A percentile compares a stretch with the other conserved stretches of the same genome.
phyloP scores from a whole-genome alignment of 2,888 invertebrate species.

The Campoletis raptor region DNA sequence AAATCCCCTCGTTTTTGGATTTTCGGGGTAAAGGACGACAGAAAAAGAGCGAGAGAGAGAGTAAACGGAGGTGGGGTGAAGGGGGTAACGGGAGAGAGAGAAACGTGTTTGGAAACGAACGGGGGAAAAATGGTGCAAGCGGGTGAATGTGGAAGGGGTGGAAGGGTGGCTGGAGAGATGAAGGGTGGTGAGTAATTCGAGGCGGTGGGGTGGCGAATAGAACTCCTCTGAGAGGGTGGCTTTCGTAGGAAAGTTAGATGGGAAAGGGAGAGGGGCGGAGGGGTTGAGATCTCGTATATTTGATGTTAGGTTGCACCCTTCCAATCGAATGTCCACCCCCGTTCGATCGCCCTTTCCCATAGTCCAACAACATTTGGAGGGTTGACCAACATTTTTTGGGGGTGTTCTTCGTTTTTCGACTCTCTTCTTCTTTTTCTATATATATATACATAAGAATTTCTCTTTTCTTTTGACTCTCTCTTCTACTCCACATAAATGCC shows the following conservation, averaged over 20 bases:
- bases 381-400: conserved; percentile 70
- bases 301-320: conserved; percentile 65
- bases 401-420: conserved; percentile 63
- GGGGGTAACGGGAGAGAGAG: conserved; percentile 23
- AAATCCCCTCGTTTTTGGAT: conserved; percentile 82
- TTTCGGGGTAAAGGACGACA: conserved; percentile 76
- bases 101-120: conserved; percentile 64
- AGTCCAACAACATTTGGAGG: conserved; percentile 64
- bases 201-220: conserved; percentile 75
- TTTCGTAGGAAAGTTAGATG: conserved; percentile 33
- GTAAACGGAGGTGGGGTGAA: neutral
- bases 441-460: neutral
- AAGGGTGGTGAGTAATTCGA: conserved; percentile 73
- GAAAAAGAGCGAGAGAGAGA: conserved; percentile 13
- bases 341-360: conserved; percentile 62
- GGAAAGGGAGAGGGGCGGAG: conserved; percentile 28
- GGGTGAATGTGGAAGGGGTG: conserved; percentile 41
- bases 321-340: conserved; percentile 69
- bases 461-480: conserved; percentile 8
- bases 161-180: conserved; percentile 41
- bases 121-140: conserved; percentile 69
- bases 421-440: conserved; percentile 6
- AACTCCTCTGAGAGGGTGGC: conserved; percentile 60
- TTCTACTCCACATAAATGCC: conserved; percentile 27
- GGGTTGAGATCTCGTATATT: conserved; percentile 23